Percentiles rank a stretch among this genome's conserved stretches.
Evolutionary conservation across 2,113 vertebrate genomes (phyloP).

Genomic region (Struthio camelus): DNA sequence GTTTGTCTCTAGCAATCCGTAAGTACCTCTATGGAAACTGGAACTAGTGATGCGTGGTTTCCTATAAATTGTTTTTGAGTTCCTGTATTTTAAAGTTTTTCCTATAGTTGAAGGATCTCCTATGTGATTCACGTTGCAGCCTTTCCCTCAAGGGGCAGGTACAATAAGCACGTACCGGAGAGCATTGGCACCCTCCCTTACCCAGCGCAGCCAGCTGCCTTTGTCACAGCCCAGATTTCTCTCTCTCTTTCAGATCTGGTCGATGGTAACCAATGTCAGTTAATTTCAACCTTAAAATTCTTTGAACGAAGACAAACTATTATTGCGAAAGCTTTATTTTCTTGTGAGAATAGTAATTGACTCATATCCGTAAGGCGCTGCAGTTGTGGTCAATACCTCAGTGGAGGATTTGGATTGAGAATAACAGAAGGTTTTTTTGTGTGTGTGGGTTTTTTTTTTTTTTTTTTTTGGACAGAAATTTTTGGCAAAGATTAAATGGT

Average conservation of each 20-base stretch:
- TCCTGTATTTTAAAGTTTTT: background rate
- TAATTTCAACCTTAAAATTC: background rate
- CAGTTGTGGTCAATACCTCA: background rate
- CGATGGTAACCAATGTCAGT: background rate
- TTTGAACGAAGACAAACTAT: background rate
- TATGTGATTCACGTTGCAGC: fast-evolving
- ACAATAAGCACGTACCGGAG: background rate
- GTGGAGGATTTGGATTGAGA: background rate
- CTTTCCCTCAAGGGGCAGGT: background rate
- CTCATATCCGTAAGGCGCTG: background rate
- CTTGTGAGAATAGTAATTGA: background rate
- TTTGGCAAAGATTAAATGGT: background rate
- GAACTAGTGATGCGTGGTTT: background rate
- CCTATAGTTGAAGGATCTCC: background rate
- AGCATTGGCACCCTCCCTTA: fast-evolving
- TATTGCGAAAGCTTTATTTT: background rate
- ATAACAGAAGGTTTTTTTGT: background rate
- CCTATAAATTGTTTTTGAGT: background rate
- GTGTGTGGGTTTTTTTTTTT: background rate
- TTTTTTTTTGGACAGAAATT: background rate
- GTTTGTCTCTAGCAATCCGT: background rate
- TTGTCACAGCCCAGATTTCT: background rate
- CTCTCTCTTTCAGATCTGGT: background rate
- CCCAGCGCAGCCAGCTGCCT: fast-evolving
- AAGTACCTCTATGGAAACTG: background rate